Percentiles rank a stretch among this genome's conserved stretches.
phyloP scores from a whole-genome alignment of 2,113 vertebrate genomes.

The Procapra przewalskii region DNA sequence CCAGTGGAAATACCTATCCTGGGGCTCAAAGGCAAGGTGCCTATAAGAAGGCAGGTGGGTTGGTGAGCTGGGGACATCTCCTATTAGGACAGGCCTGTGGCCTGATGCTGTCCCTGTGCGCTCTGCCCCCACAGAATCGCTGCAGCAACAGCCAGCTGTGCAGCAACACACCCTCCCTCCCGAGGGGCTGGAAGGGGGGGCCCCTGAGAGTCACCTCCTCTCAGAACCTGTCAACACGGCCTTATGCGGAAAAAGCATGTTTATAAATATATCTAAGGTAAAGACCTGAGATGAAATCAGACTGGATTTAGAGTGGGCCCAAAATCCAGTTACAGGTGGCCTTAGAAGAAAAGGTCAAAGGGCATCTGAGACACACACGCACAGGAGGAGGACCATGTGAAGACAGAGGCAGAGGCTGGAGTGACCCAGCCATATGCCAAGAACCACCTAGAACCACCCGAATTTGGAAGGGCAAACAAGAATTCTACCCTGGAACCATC shows the following conservation, averaged over 20 bases:
- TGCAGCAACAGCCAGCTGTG: background rate
- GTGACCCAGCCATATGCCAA: accelerated
- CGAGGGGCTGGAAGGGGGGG: accelerated
- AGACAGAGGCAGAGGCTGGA: no score
- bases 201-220: background rate
- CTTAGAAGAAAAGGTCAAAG: background rate
- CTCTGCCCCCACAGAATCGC: background rate
- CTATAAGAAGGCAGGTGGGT: background rate
- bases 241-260: background rate
- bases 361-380: background rate
- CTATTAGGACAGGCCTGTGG: background rate
- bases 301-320: background rate
- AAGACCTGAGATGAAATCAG: background rate
- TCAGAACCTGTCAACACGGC: background rate
- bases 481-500: background rate
- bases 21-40: background rate
- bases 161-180: accelerated
- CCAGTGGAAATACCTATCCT: background rate
- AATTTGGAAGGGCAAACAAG: accelerated
- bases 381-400: background rate
- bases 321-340: background rate
- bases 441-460: background rate
- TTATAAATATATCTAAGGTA: background rate
- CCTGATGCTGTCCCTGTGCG: no score
- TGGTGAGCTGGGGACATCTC: background rate